A percentile compares a stretch with the other conserved stretches of the same genome.
Conservation (phyloP, 30 jellyfish, hydroid and myxozoan species). For the Aurelia coerulea region DNA sequence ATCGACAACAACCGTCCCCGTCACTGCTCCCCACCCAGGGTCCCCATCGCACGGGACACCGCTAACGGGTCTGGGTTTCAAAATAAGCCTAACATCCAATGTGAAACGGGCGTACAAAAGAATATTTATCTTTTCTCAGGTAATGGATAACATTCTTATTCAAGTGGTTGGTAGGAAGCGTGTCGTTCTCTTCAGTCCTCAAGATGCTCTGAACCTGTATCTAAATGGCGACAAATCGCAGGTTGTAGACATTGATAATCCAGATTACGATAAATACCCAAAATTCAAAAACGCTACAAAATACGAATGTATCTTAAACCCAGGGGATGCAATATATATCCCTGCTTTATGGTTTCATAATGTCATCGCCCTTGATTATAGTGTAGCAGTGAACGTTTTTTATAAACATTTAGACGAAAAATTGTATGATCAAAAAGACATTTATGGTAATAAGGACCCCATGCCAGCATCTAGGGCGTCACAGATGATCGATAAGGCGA, state of each 20-base stretch:
- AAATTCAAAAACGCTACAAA: constrained; percentile 57
- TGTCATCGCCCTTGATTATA: constrained; percentile 72
- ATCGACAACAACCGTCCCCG: too few species aligned
- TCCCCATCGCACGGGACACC: too few species aligned
- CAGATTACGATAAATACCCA: constrained; percentile 75
- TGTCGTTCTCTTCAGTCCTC: constrained; percentile 82
- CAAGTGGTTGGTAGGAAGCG: constrained; percentile 83
- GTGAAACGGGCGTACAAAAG: too few species aligned
- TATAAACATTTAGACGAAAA: constrained; percentile 69
- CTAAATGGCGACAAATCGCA: constrained; percentile 91
- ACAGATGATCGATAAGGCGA: constrained; percentile 78
- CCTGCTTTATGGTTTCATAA: constrained; percentile 98
- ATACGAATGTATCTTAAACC: constrained; percentile 67
- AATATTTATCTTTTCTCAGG: constrained; percentile 29
- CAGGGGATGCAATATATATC: constrained; percentile 90
- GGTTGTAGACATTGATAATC: constrained; percentile 82
- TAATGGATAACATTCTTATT: constrained; percentile 86
- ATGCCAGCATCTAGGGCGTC: constrained; percentile 74
- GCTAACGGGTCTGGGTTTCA: too few species aligned
- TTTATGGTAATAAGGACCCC: constrained; percentile 93
- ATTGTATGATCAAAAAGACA: constrained; percentile 76
- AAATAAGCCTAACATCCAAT: too few species aligned
- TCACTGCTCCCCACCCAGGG: too few species aligned
- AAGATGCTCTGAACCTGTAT: constrained; percentile 77
- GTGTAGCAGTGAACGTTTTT: constrained; percentile 82